A percentile compares a stretch with the other conserved stretches of the same genome.
Conservation (phyloP, 2,113 vertebrate genomes). For the Pteronura brasiliensis region DNA sequence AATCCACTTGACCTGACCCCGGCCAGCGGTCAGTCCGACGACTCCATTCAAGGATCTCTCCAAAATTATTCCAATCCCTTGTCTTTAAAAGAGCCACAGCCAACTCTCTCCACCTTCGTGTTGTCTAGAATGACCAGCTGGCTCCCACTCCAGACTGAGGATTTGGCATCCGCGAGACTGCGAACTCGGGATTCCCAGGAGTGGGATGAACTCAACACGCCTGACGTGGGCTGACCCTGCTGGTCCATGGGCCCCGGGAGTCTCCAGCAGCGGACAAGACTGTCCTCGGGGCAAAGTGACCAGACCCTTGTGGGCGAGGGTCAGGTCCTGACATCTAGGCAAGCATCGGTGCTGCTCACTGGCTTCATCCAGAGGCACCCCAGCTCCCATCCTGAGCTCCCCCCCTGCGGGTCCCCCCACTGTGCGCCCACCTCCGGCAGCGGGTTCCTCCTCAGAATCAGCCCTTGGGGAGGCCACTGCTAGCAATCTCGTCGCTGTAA, state of each 20-base stretch:
- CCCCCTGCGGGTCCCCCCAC: too few species aligned
- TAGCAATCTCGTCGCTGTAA: background rate
- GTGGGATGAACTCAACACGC: too few species aligned
- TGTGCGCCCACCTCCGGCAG: background rate
- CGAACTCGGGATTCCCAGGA: background rate
- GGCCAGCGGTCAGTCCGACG: background rate
- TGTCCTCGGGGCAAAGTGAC: background rate
- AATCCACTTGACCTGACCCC: background rate
- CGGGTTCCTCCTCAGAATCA: background rate
- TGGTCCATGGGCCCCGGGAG: accelerated
- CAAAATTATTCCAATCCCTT: background rate
- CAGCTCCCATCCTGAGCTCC: accelerated
- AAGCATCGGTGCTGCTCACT: accelerated
- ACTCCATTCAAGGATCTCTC: background rate
- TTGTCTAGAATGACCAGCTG: background rate
- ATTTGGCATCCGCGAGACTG: background rate
- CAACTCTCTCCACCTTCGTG: background rate
- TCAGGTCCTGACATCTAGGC: background rate
- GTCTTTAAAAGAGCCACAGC: background rate
- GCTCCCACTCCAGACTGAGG: background rate
- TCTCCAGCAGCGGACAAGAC: background rate
- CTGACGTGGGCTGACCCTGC: background rate
- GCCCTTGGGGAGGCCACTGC: background rate
- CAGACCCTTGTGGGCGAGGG: background rate
- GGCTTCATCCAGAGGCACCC: background rate